Percentiles rank a stretch among this genome's conserved stretches.
phyloP scores from a whole-genome alignment of 2,113 vertebrate genomes.

The Furnarius figulus region DNA sequence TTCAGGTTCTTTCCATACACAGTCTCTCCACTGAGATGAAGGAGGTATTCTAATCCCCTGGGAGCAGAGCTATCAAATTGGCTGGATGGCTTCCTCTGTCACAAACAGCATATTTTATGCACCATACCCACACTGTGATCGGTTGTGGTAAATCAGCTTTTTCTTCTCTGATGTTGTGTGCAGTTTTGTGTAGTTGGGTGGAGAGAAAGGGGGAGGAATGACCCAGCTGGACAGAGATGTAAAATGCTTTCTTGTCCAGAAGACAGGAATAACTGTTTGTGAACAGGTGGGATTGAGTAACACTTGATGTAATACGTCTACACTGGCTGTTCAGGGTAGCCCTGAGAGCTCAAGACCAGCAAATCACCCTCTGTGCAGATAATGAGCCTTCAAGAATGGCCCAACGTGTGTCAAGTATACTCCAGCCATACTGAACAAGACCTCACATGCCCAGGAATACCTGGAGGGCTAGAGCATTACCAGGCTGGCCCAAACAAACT shows the following conservation, averaged over 20 bases:
- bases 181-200: not conserved
- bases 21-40: not conserved
- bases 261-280: not conserved
- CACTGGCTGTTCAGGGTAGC: not conserved
- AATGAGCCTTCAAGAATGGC: not conserved
- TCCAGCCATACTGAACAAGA: not conserved
- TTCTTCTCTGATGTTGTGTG: not conserved
- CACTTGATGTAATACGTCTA: not conserved
- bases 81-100: conserved; percentile 3
- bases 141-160: not conserved
- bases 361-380: conserved; percentile 34
- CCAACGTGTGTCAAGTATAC: not conserved
- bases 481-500: not conserved
- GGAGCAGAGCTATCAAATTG: conserved; percentile 27
- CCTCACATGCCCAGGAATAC: not conserved
- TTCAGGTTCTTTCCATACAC: conserved; percentile 5
- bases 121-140: not conserved
- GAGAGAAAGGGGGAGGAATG: not conserved
- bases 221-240: not conserved
- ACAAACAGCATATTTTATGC: conserved; percentile 39
- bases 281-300: not conserved
- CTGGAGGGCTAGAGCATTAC: not conserved
- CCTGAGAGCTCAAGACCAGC: not conserved
- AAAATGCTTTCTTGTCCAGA: not conserved
- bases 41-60: conserved; percentile 3